These are phyloP conservation scores for Cyclura pinguis DNA, from an alignment of 2,797 vertebrate genomes.

Conservation along the genomic window DNA sequence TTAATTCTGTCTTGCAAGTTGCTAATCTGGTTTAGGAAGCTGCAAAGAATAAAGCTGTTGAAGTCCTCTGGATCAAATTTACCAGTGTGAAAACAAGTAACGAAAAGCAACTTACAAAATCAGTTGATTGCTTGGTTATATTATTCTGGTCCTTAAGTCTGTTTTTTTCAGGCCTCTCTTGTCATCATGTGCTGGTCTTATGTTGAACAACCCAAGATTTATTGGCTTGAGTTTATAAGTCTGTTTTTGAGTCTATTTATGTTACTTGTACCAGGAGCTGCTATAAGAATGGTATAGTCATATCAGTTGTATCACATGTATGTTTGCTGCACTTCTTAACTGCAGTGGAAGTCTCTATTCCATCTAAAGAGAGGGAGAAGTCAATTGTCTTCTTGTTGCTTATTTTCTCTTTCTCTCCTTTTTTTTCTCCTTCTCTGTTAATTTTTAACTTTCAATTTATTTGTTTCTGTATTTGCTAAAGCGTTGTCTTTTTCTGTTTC, in stretches of 20 bases:
- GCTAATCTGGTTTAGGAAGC: conserved; percentile 1
- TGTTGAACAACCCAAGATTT: not conserved
- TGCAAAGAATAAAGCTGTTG: not conserved
- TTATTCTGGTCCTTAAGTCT: not conserved
- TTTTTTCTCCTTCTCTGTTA: too few species aligned
- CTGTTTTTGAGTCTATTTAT: not conserved
- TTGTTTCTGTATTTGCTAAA: too few species aligned
- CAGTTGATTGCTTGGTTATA: not conserved
- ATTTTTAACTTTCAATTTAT: too few species aligned
- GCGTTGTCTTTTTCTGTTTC: too few species aligned
- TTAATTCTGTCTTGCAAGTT: not conserved
- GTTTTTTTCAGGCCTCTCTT: not conserved
- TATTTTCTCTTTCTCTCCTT: too few species aligned
- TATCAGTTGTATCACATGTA: not conserved
- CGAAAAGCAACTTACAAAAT: not conserved
- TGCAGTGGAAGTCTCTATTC: not conserved
- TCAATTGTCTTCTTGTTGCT: too few species aligned
- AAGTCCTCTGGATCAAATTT: not conserved
- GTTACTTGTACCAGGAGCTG: not conserved
- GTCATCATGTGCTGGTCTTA: not conserved
- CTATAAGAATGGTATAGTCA: too few species aligned
- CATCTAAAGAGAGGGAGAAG: too few species aligned
- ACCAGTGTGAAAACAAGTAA: not conserved
- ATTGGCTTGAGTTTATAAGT: not conserved
- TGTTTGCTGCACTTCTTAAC: not conserved